Evolutionary conservation across 2,797 vertebrate species (phyloP), one percentile per base, ranked within the genome.

Genomic region (Gymnocypris eckloni): DNA sequence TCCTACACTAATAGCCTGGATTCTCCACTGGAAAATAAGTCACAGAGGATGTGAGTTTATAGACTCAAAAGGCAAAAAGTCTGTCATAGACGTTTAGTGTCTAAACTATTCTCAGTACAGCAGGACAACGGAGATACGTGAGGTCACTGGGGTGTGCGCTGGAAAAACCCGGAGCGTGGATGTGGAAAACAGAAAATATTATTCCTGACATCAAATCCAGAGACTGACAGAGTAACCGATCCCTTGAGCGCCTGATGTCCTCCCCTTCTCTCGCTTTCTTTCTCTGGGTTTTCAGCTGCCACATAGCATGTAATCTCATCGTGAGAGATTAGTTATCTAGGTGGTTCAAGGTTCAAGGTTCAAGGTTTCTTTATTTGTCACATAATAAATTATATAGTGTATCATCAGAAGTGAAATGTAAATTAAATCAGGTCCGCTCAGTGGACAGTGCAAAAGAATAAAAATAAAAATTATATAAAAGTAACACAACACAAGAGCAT

Each of bases 171-270:
- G 12, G 25, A 61, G 76, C 4, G 16, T 69, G 67, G 71, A 86
- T 87, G 86, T 71, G 75, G 71, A 85, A 89, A 89, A 50, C 84
- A 90, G 79, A 83, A 79, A 33, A 18, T 54, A 80, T 84, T 66
- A 48, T 79, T 73, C 77, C 16, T 16, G 0, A 73, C 45, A 45
- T 66, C 1, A 6, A 45, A 33, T 48, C 43, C n/a, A 79, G 67
- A 85, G 82, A 52, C 6, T 43, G 48, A 79, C 1, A 0, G 8
- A 39, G 25, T 16, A 43, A 82, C 8, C 6, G n/a, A 54, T 78
- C 82, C 48, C 39, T n/a, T 33, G 25, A 72, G 84, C 76, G 64
- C 81, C 81, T 69, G 50, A 59, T 61, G 70, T 73, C 48, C 50
- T 83, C 22, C n/a, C 59, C 71, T 25, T 9, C 15, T 20, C 56